These are phyloP conservation scores for Agraylea sexmaculata DNA, from an alignment of 1,140 invertebrate species.

Conservation along the genomic window DNA sequence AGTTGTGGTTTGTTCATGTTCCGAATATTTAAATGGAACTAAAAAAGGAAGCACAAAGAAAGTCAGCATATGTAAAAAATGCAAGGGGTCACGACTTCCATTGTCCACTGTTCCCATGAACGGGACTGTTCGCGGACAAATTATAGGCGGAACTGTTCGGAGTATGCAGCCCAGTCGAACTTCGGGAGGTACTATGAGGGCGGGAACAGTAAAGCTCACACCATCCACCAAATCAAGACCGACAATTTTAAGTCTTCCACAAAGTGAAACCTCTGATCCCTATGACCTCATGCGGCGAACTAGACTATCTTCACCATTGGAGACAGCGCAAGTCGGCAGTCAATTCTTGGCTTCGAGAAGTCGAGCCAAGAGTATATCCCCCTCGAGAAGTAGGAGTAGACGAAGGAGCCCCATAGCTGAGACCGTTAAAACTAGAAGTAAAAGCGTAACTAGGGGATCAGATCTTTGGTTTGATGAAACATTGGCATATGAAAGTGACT, in stretches of 20 bases:
- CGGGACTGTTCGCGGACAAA: constrained; percentile 38
- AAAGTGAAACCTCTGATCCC: constrained; percentile 47
- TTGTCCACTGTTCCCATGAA: constrained; percentile 49
- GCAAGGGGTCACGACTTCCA: constrained; percentile 59
- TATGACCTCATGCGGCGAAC: constrained; percentile 70
- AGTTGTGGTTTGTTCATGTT: constrained; percentile 62
- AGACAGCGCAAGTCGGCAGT: constrained; percentile 36
- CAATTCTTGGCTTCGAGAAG: constrained; percentile 39
- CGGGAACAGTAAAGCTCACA: constrained; percentile 47
- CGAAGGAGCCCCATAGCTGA: constrained; percentile 31
- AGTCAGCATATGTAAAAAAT: constrained; percentile 63
- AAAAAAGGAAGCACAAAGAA: constrained; percentile 55
- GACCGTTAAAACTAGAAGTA: constrained; percentile 33
- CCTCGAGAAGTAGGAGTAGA: constrained; percentile 35
- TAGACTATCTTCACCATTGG: constrained; percentile 50
- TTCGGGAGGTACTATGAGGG: constrained; percentile 33
- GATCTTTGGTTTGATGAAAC: constrained; percentile 38
- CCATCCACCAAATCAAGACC: constrained; percentile 46
- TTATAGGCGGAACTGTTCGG: constrained; percentile 44
- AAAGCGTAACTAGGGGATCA: constrained; percentile 37
- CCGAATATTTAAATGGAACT: constrained; percentile 61
- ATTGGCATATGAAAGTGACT: constrained; percentile 37
- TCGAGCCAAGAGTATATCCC: constrained; percentile 49
- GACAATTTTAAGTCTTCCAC: constrained; percentile 41
- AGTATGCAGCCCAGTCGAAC: constrained; percentile 36